Evolutionary conservation across 2,888 invertebrate genomes (phyloP).

Genomic region (Lampropteryx suffumata): DNA sequence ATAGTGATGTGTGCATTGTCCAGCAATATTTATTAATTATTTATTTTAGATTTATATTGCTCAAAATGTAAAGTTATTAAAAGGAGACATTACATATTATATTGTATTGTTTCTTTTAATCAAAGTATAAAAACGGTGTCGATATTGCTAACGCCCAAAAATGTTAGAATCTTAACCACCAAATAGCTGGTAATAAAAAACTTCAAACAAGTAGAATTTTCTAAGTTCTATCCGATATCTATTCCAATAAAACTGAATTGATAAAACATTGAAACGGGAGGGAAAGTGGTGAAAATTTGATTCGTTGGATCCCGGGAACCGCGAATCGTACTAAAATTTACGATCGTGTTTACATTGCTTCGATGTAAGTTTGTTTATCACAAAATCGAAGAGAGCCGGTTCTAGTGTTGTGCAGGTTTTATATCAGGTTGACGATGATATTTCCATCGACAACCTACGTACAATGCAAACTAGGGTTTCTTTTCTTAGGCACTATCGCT

Average conservation of each 20-base stretch:
- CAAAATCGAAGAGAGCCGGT: conserved; percentile 64
- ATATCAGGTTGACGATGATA: not conserved
- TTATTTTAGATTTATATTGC: too few species aligned
- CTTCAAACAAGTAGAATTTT: conserved; percentile 5
- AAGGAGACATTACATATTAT: too few species aligned
- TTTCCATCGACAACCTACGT: too few species aligned
- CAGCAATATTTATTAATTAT: too few species aligned
- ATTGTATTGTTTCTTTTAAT: too few species aligned
- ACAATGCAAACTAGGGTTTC: too few species aligned
- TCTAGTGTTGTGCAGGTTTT: conserved; percentile 23
- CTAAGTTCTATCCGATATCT: conserved; percentile 19
- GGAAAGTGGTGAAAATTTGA: conserved; percentile 50
- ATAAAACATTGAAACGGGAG: conserved; percentile 34
- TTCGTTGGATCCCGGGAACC: conserved; percentile 63
- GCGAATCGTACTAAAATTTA: conserved; percentile 68
- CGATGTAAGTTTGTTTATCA: conserved; percentile 73
- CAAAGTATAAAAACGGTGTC: too few species aligned
- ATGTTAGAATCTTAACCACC: not conserved
- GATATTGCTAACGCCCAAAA: not conserved
- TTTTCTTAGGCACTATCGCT: too few species aligned
- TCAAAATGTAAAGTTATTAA: too few species aligned
- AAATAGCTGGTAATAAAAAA: conserved; percentile 2
- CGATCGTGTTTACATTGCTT: conserved; percentile 70
- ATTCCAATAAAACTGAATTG: conserved; percentile 28
- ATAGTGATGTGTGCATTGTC: too few species aligned